Evolutionary conservation across 2,888 invertebrate genomes (phyloP), one percentile per base, ranked within the genome.

Genomic region (Xylocampa areola): DNA sequence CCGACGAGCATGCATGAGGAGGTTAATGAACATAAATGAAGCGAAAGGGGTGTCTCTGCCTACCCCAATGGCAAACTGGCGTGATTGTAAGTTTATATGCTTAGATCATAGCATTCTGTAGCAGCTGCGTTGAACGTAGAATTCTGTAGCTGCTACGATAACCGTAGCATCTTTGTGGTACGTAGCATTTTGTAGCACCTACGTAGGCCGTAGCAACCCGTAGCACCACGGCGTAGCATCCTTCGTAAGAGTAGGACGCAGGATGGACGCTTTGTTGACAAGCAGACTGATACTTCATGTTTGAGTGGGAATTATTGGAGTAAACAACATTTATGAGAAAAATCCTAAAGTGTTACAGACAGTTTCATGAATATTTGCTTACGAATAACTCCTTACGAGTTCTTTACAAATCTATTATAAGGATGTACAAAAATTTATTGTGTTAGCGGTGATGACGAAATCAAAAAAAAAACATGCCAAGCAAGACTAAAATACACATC

Each of bases 241-340:
- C n/a, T n/a, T n/a, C n/a, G n/a, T n/a, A n/a, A n/a, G n/a, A 29
- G 30, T 27, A 43, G 23, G 7, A 6, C 11, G 14, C n/a, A 8
- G 2, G 6, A 8, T 7, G 5, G 4, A 6, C 16, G 14, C 4
- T 19, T 36, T 35, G 39, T 52, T 49, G 40, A 36, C 29, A 35
- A n/a, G n/a, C n/a, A n/a, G 45, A 44, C 36, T 17, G 30, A n/a
- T n/a, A n/a, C 33, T 47, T 35, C 23, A 43, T 39, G 47, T 43
- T 25, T 43, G 36, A 63, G 53, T 41, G 57, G 35, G 45, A 55
- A 57, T 19, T 39, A 39, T 19, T 63, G 55, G 44, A 48, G 29
- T 37, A 48, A 33, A 14, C 21, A 21, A 13, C 11, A 29, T n/a
- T 29, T 21, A 49, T 30, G 40, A 41, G 27, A 32, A 45, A 30